Base-by-base conservation (phyloP, 2,888 invertebrate genomes). In the Phalera bucephala region DNA sequence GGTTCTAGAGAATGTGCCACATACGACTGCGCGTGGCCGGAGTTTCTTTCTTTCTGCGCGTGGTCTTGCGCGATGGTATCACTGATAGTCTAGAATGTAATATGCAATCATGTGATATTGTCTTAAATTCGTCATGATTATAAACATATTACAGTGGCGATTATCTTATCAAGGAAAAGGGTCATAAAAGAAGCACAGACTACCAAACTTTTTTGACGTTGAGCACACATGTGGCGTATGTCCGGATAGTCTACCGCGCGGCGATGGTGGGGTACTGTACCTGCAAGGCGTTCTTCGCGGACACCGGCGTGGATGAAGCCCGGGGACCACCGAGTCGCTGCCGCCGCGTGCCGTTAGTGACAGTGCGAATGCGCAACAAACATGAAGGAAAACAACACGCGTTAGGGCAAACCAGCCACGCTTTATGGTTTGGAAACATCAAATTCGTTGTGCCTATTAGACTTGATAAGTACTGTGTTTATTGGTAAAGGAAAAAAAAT, bases 221-320 rank as follows among this genome's bases (percentile, higher is more conserved):
- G 52, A 54, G 54, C 65, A 70, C 79, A 74, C 55, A 54, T 43
- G 36, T 34, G 36, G 38, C 57, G 47, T 40, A 36, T 40, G 38
- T 36, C 31, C 1, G 27, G 47, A 52, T 22, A 56, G 66, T 68
- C 71, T 90, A 90, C 82, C 90, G 85, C 68, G 85, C 86, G 49
- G 84, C 87, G 67, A 87, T 84, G 43, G 83, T 82, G 52, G 85
- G 70, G 73, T 90, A 91, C 77, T 83, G 92, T 92, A 93, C 93
- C 93, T 93, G 93, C 40, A 93, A 86, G 48, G 92, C 91, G 71
- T 91, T 91, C 87, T 92, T 92, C 59, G 92, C 91, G 52, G 91
- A 91, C 56, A 92, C 80, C 53, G 92, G 91, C 52, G 92, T 91
- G 68, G 91, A 84, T 38, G 91, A 76, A 63, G 90, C 86, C 72